Evolutionary conservation across 2,888 invertebrate species (phyloP).

Genomic region (Protula sp.): DNA sequence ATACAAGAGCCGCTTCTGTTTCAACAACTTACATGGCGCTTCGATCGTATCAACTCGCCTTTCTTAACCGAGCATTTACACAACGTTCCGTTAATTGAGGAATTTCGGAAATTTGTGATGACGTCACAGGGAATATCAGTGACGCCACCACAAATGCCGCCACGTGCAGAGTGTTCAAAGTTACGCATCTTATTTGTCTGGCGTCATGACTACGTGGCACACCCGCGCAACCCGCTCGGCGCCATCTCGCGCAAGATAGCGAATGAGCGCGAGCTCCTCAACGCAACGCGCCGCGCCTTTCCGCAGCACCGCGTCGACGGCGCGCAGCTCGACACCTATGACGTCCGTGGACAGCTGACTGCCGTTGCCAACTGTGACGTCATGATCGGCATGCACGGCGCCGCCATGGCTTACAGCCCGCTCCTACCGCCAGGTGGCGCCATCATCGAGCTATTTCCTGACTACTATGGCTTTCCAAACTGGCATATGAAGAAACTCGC

Average conservation of each 20-base stretch:
- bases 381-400: constrained; percentile 20
- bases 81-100: too few species aligned
- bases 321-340: neutral
- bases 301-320: neutral
- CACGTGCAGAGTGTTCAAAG: neutral
- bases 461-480: neutral
- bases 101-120: too few species aligned
- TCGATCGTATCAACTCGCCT: neutral
- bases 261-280: constrained; percentile 15
- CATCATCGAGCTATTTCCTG: neutral
- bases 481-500: constrained; percentile 1
- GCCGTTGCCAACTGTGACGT: constrained; percentile 10
- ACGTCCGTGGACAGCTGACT: constrained; percentile 9
- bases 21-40: neutral
- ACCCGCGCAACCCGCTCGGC: constrained; percentile 18
- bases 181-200: constrained; percentile 11
- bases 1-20: neutral
- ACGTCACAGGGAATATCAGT: too few species aligned
- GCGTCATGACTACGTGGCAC: constrained; percentile 17
- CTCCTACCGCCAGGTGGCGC: neutral
- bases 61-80: too few species aligned
- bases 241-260: constrained; percentile 11
- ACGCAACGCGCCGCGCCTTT: neutral
- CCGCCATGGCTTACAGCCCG: constrained; percentile 1
- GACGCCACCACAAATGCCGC: too few species aligned